Conservation (phyloP, 2,113 vertebrate genomes). For the Rhinoptilus africanus region DNA sequence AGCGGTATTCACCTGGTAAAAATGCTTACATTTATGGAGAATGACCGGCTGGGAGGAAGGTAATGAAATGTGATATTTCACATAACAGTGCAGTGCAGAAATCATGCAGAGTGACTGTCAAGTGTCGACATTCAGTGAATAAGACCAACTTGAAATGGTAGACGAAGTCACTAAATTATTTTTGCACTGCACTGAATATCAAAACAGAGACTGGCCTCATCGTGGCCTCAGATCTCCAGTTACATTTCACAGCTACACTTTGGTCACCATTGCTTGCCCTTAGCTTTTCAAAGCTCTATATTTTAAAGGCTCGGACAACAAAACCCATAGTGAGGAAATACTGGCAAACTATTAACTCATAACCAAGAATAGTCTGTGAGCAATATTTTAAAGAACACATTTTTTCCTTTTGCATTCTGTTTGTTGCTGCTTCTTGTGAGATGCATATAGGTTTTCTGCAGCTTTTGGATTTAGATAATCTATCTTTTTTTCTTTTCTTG, state of each 20-base stretch:
- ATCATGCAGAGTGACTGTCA: constrained; percentile 32
- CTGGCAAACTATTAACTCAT: background rate
- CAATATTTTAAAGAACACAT: background rate
- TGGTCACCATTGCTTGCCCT: background rate
- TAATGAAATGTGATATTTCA: constrained; percentile 41
- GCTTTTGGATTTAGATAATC: background rate
- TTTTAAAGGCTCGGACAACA: background rate
- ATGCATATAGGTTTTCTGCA: background rate
- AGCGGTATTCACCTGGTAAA: background rate
- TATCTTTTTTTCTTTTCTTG: background rate
- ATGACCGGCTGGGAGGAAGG: background rate
- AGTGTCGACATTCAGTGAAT: constrained; percentile 12
- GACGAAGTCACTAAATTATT: background rate
- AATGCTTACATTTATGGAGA: background rate
- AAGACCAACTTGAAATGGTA: constrained; percentile 1
- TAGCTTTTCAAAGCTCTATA: background rate
- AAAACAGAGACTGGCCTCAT: background rate
- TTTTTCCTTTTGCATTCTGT: background rate
- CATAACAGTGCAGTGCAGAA: background rate
- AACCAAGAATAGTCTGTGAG: background rate
- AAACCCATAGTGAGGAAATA: background rate
- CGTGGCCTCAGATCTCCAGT: background rate
- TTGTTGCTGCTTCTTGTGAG: background rate
- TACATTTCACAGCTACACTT: background rate
- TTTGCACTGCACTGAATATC: background rate